These are phyloP conservation scores for Galerucella calmariensis DNA, from an alignment of 2,888 invertebrate genomes.

Conservation along the genomic window DNA sequence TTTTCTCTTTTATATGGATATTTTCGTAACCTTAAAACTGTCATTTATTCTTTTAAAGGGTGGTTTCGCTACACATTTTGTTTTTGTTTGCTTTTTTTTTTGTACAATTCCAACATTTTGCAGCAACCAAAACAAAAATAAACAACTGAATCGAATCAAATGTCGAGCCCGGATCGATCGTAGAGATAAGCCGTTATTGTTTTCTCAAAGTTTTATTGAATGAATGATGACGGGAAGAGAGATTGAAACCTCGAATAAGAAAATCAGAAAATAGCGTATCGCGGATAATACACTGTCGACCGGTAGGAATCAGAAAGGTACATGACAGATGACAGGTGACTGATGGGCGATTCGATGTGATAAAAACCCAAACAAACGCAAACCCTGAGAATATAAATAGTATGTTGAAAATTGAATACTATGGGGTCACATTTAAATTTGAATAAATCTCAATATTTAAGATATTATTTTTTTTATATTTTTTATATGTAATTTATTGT, in stretches of 20 bases:
- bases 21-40: background rate
- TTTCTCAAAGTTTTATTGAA: conserved; percentile 40
- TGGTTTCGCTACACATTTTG: background rate
- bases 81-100: too few relatives aligned
- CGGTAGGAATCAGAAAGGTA: conserved; percentile 38
- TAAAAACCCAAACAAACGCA: background rate
- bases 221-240: conserved; percentile 38
- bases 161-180: conserved; percentile 20
- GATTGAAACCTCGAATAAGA: conserved; percentile 20
- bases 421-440: background rate
- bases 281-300: conserved; percentile 19
- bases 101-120: background rate
- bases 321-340: conserved; percentile 46
- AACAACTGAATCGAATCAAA: background rate
- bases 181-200: conserved; percentile 40
- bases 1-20: background rate
- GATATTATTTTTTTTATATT: background rate
- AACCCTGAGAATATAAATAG: background rate
- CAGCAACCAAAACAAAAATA: background rate
- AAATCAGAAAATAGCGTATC: conserved; percentile 12
- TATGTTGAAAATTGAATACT: background rate
- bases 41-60: background rate
- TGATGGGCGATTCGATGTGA: conserved; percentile 40
- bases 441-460: background rate
- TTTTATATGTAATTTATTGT: too few relatives aligned